phyloP scores from a whole-genome alignment of 2,888 invertebrate species.

The Aethes cnicana region DNA sequence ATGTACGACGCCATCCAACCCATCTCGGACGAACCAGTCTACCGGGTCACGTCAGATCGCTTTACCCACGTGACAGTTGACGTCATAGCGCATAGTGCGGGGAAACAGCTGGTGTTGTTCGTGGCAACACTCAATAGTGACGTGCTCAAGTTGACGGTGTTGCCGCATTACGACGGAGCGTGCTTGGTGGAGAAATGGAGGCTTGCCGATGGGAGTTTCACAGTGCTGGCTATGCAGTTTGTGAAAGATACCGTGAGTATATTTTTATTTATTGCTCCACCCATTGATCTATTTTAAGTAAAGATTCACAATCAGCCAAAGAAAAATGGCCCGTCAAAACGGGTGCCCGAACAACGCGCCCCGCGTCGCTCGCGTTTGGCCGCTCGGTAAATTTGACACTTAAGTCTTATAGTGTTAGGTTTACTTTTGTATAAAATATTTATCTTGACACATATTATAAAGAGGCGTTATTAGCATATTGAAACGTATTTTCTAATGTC shows the following conservation, averaged over 20 bases:
- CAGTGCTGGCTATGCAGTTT: conserved; percentile 88
- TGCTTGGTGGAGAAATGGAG: conserved; percentile 94
- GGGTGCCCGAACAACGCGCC: too few relatives aligned
- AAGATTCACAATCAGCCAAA: not conserved
- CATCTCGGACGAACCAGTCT: conserved; percentile 85
- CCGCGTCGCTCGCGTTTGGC: too few relatives aligned
- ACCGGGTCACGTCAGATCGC: conserved; percentile 86
- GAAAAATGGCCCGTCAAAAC: too few relatives aligned
- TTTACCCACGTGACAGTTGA: conserved; percentile 92
- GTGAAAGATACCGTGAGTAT: conserved; percentile 88
- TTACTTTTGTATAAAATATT: too few relatives aligned
- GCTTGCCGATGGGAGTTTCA: conserved; percentile 80
- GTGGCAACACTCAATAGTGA: conserved; percentile 89
- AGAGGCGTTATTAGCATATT: too few relatives aligned
- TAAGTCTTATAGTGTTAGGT: too few relatives aligned
- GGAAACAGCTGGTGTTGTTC: conserved; percentile 89
- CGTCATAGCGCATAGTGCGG: conserved; percentile 86
- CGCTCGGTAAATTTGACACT: too few relatives aligned
- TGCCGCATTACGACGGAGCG: conserved; percentile 86
- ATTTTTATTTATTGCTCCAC: not conserved
- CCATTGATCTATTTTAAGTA: not conserved
- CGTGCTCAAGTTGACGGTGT: conserved; percentile 90
- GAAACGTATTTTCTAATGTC: too few relatives aligned
- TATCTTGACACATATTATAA: too few relatives aligned
- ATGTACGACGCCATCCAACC: conserved; percentile 94